These are phyloP conservation scores for Heliconius hewitsoni DNA, from an alignment of 1,140 invertebrate species.

Conservation along the genomic window DNA sequence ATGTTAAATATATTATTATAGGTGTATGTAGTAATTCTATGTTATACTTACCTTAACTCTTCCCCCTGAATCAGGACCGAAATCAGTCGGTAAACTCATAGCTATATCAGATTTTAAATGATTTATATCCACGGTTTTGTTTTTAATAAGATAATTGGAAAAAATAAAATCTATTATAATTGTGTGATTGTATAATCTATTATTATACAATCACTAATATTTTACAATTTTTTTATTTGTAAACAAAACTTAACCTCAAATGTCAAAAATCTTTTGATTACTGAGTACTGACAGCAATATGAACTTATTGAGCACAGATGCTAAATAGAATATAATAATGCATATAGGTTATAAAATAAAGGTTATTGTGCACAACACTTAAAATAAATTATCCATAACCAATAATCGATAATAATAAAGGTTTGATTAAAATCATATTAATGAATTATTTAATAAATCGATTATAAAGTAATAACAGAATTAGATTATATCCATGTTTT, in stretches of 20 bases:
- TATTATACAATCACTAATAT: neutral
- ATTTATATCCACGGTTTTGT: conserved; percentile 33
- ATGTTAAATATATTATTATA: neutral
- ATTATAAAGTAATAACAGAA: too few species aligned
- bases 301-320: neutral
- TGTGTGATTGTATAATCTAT: neutral
- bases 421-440: too few species aligned
- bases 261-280: neutral
- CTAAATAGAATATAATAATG: neutral
- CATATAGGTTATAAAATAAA: neutral
- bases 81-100: conserved; percentile 87
- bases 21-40: neutral
- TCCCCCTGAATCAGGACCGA: conserved; percentile 91
- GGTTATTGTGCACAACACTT: too few species aligned
- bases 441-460: too few species aligned
- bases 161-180: neutral
- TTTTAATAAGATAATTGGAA: neutral
- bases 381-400: too few species aligned
- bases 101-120: conserved; percentile 36
- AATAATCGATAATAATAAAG: neutral
- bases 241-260: conserved; percentile 6
- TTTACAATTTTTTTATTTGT: neutral
- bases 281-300: neutral
- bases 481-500: too few species aligned
- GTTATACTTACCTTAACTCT: conserved; percentile 84